phyloP scores from a whole-genome alignment of 1,140 invertebrate species.

The Episyrphus balteatus region DNA sequence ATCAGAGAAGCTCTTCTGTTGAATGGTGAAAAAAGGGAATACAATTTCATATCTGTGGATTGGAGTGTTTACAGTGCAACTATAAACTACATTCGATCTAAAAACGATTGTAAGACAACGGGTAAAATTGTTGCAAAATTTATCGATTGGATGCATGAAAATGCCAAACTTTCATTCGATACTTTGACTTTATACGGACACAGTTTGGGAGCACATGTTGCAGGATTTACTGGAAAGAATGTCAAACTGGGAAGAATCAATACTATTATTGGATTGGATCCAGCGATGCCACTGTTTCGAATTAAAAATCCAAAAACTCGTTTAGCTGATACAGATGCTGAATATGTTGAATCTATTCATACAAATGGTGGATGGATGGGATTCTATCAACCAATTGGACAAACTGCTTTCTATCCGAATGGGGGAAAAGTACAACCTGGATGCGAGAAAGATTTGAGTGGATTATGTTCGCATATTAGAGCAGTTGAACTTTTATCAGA shows the following conservation, averaged over 20 bases:
- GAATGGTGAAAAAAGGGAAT: conserved; percentile 19
- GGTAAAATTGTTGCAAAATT: conserved; percentile 42
- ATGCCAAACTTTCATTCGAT: conserved; percentile 41
- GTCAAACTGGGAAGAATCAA: conserved; percentile 25
- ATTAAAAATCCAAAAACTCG: conserved; percentile 38
- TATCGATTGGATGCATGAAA: conserved; percentile 38
- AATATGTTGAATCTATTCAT: conserved; percentile 63
- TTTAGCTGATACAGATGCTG: conserved; percentile 52
- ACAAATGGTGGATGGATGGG: conserved; percentile 54
- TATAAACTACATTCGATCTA: conserved; percentile 40
- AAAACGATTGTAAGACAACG: conserved; percentile 38
- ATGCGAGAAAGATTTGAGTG: conserved; percentile 39
- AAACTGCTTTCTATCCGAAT: conserved; percentile 63
- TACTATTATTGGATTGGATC: conserved; percentile 43
- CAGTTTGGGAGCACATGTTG: conserved; percentile 56
- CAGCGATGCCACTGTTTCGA: conserved; percentile 42
- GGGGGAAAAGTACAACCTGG: conserved; percentile 55
- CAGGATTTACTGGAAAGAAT: conserved; percentile 45
- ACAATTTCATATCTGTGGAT: conserved; percentile 47
- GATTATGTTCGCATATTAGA: conserved; percentile 30
- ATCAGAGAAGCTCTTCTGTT: conserved; percentile 31
- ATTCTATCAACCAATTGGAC: conserved; percentile 47
- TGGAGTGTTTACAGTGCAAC: conserved; percentile 38
- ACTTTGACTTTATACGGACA: conserved; percentile 54
- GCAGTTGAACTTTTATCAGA: conserved; percentile 49